Percentiles rank a stretch among this genome's conserved stretches.
These are phyloP conservation scores for Eurytoma adleriae DNA, from an alignment of 2,888 invertebrate species.

Conservation along the genomic window DNA sequence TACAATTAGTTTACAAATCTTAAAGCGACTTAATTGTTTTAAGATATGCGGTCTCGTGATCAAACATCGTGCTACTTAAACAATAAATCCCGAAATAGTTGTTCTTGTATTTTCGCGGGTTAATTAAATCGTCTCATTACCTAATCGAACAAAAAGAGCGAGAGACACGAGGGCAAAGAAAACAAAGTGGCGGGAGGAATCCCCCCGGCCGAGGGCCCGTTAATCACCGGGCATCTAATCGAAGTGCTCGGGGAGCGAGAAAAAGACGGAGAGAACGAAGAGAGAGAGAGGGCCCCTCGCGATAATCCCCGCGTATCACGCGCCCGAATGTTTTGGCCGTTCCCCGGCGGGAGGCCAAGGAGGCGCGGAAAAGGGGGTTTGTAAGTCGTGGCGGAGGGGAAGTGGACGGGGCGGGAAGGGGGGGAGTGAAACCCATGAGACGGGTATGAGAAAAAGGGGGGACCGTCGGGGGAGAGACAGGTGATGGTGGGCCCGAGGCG, in stretches of 20 bases:
- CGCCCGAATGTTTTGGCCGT: slow-evolving; percentile 40
- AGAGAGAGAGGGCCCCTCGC: slow-evolving; percentile 17
- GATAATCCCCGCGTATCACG: slow-evolving; percentile 40
- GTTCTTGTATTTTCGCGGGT: slow-evolving; percentile 4
- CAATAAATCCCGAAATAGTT: slow-evolving; percentile 19
- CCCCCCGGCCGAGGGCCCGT: slow-evolving; percentile 5
- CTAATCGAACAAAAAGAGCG: slow-evolving; percentile 38
- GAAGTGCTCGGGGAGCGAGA: slow-evolving; percentile 15
- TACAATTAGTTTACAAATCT: too few relatives aligned
- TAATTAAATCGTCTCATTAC: slow-evolving; percentile 50
- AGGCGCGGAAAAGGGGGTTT: slow-evolving; percentile 23
- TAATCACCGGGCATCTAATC: slow-evolving; percentile 51
- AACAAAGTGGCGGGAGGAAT: background rate
- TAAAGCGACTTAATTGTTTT: too few relatives aligned
- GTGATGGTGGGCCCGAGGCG: slow-evolving; percentile 72
- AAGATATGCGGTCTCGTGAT: too few relatives aligned
- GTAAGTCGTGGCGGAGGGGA: slow-evolving; percentile 53
- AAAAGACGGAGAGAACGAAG: slow-evolving; percentile 33
- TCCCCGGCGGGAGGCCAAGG: slow-evolving; percentile 34
- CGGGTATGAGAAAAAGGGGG: slow-evolving; percentile 46
- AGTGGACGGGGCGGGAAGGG: slow-evolving; percentile 21
- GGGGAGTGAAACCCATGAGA: slow-evolving; percentile 21
- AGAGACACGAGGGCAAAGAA: background rate
- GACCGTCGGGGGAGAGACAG: slow-evolving; percentile 70
- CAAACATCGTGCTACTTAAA: slow-evolving; percentile 16